Conservation (phyloP, 23 tunicate genomes). For the Trididemnum clinides region DNA sequence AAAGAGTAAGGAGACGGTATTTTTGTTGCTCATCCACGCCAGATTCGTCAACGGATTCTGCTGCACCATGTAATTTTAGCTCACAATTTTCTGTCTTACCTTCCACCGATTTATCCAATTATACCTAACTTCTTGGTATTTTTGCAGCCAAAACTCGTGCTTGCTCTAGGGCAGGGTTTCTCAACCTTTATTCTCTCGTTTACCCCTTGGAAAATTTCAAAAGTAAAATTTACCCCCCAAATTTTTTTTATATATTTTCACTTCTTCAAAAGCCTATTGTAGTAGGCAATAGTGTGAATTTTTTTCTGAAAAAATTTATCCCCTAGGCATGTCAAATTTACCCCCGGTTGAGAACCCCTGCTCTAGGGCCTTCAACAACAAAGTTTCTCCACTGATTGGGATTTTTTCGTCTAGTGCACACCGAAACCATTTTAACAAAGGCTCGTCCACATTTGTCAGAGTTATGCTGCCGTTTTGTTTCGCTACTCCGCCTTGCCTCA, state of each 20-base stretch:
- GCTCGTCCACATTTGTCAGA: constrained; percentile 14
- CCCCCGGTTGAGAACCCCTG: no score
- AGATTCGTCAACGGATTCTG: not conserved
- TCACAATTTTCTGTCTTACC: constrained; percentile 1
- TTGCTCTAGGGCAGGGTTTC: no score
- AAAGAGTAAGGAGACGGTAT: not conserved
- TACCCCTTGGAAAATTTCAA: no score
- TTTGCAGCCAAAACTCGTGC: constrained; percentile 6
- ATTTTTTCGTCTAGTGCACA: constrained; percentile 26
- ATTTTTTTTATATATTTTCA: no score
- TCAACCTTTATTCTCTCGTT: no score
- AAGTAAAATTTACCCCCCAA: no score
- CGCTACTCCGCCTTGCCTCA: constrained; percentile 15
- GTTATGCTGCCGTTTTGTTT: constrained; percentile 13
- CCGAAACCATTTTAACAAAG: constrained; percentile 35
- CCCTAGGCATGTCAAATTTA: no score
- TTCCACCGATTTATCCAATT: constrained; percentile 18
- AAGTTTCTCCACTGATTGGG: constrained; percentile 16
- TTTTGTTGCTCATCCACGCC: constrained; percentile 2
- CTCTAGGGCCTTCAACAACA: constrained; percentile 2
- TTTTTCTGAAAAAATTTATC: no score
- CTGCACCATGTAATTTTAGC: constrained; percentile 27
- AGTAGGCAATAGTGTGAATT: no score
- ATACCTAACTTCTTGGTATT: not conserved
- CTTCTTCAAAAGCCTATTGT: no score